Conservation (phyloP, 2,113 vertebrate species). For the Corydoras sp. region DNA sequence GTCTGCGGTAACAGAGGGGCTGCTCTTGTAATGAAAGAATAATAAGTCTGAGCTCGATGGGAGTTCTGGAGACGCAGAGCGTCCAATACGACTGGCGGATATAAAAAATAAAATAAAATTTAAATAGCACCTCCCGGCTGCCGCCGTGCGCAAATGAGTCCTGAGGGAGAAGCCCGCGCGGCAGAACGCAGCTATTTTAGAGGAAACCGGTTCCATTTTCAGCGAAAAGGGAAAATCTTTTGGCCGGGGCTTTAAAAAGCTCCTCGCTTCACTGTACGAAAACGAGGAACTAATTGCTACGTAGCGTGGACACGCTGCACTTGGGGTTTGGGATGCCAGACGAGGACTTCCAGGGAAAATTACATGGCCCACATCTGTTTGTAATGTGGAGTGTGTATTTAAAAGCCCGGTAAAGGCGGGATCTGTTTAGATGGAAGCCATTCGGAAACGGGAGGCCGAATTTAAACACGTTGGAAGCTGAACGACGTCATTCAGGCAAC, state of each 20-base stretch:
- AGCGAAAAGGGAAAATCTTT: slow-evolving; percentile 33
- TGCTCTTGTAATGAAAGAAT: background rate
- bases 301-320: slow-evolving; percentile 57
- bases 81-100: too few species aligned
- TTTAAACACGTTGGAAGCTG: too few species aligned
- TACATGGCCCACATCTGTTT: slow-evolving; percentile 70
- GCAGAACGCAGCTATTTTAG: background rate
- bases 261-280: slow-evolving; percentile 58
- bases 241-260: slow-evolving; percentile 42
- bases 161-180: slow-evolving; percentile 1
- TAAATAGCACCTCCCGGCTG: background rate
- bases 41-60: slow-evolving; percentile 7
- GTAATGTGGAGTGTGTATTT: slow-evolving; percentile 69
- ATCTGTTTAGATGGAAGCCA: background rate
- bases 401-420: slow-evolving; percentile 51
- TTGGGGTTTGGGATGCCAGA: slow-evolving; percentile 63
- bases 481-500: too few species aligned
- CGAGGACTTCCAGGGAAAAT: slow-evolving; percentile 64
- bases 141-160: background rate
- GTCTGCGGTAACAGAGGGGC: background rate
- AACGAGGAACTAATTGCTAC: slow-evolving; percentile 69
- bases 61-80: background rate
- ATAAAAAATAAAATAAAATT: background rate
- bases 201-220: slow-evolving; percentile 12
- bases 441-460: too few species aligned